These are phyloP conservation scores for Eristalis arbustorum DNA, from an alignment of 2,888 invertebrate species.

Conservation along the genomic window DNA sequence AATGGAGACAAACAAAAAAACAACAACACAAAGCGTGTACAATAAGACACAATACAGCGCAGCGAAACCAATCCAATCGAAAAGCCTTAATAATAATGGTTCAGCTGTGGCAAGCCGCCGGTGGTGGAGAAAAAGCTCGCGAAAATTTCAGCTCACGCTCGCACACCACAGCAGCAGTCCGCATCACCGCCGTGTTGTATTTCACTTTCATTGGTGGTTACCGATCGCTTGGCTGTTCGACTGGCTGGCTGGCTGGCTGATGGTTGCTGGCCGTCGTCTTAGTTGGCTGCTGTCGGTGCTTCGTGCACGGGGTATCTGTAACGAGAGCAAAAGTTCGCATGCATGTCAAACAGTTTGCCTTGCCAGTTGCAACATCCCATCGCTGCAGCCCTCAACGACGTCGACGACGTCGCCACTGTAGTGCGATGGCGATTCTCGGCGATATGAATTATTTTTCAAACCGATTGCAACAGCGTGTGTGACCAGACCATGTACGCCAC, in stretches of 20 bases:
- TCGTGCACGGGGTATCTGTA: conserved; percentile 58
- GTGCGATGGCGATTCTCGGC: conserved; percentile 54
- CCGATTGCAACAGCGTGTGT: conserved; percentile 51
- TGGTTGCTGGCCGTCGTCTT: conserved; percentile 1
- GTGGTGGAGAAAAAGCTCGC: conserved; percentile 60
- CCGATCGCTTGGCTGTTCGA: neutral
- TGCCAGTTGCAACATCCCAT: conserved; percentile 53
- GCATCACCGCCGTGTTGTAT: conserved; percentile 56
- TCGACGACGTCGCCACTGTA: neutral
- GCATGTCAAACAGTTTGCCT: conserved; percentile 58
- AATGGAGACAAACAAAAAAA: conserved; percentile 28
- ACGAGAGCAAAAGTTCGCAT: conserved; percentile 70
- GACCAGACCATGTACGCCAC: conserved; percentile 41
- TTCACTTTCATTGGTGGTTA: conserved; percentile 66
- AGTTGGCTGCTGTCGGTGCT: conserved; percentile 8
- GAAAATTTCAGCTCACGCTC: conserved; percentile 44
- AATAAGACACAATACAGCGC: conserved; percentile 31
- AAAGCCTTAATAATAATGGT: conserved; percentile 55
- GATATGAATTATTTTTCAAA: conserved; percentile 68
- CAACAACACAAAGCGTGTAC: conserved; percentile 13
- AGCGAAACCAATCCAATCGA: conserved; percentile 64
- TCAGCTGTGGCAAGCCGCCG: neutral
- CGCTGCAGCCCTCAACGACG: conserved; percentile 17
- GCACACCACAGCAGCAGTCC: too few relatives aligned
- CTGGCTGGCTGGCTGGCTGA: neutral